These are phyloP conservation scores for Ochropleura leucogaster DNA, from an alignment of 2,888 invertebrate species.

Conservation along the genomic window DNA sequence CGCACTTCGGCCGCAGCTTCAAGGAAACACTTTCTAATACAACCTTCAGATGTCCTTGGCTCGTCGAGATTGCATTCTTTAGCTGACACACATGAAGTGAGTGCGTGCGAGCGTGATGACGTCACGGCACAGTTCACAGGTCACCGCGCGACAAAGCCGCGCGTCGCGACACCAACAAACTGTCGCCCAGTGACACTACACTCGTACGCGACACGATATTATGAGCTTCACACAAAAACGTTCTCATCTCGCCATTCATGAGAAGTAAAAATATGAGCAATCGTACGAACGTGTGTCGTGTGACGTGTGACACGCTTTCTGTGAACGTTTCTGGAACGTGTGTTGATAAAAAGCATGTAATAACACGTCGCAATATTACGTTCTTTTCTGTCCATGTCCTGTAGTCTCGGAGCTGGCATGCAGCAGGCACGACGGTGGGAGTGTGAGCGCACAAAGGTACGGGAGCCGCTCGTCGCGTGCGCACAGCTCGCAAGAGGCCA, in stretches of 20 bases:
- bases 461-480: not conserved
- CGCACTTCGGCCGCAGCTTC: conserved; percentile 16
- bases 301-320: conserved; percentile 22
- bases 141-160: conserved; percentile 44
- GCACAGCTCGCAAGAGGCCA: conserved; percentile 19
- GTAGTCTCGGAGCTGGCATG: not conserved
- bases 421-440: not conserved
- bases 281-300: conserved; percentile 2
- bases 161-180: conserved; percentile 29
- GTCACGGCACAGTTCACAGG: conserved; percentile 38
- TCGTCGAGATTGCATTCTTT: conserved; percentile 53
- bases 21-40: conserved; percentile 5
- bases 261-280: conserved; percentile 36
- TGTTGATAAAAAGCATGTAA: conserved; percentile 26
- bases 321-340: conserved; percentile 10
- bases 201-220: conserved; percentile 37
- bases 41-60: conserved; percentile 11
- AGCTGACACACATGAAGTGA: conserved; percentile 17
- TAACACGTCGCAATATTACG: conserved; percentile 41
- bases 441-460: not conserved
- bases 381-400: conserved; percentile 4
- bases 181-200: conserved; percentile 26
- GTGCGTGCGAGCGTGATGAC: conserved; percentile 28
- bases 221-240: conserved; percentile 56
- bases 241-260: conserved; percentile 39